Conservation (phyloP, 2,797 vertebrate species). For the Galaxias olidus region DNA sequence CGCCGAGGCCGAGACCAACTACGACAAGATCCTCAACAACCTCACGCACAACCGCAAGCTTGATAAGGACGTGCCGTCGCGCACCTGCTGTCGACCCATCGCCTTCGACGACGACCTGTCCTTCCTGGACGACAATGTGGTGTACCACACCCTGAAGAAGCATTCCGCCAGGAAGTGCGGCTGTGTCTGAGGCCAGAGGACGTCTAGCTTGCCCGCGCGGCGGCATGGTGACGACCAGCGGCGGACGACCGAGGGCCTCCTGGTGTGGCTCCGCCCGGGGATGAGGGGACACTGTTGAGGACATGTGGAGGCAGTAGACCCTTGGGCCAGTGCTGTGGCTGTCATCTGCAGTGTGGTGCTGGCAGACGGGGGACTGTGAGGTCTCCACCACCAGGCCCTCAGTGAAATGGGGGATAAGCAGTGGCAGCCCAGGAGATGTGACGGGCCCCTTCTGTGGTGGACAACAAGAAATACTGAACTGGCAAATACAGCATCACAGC, state of each 20-base stretch:
- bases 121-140: slow-evolving; percentile 94
- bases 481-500: slow-evolving; percentile 17
- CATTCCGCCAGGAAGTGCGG: slow-evolving; percentile 96
- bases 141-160: slow-evolving; percentile 96
- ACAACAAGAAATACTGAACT: not conserved
- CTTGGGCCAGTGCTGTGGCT: not conserved
- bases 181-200: slow-evolving; percentile 78
- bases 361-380: slow-evolving; percentile 18
- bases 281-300: slow-evolving; percentile 23
- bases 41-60: slow-evolving; percentile 93
- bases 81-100: slow-evolving; percentile 92
- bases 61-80: slow-evolving; percentile 85
- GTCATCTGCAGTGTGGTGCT: slow-evolving; percentile 3
- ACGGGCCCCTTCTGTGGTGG: not conserved
- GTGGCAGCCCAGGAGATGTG: no score
- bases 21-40: slow-evolving; percentile 98
- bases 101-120: slow-evolving; percentile 95
- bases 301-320: slow-evolving; percentile 1
- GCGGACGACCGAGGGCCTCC: slow-evolving; percentile 24
- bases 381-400: not conserved
- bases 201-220: not conserved
- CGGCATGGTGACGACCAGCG: not conserved
- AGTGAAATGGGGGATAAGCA: no score
- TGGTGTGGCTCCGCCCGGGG: slow-evolving; percentile 29
- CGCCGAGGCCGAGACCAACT: slow-evolving; percentile 89